These are phyloP conservation scores for Penaeus chinensis DNA, from an alignment of 1,140 invertebrate species.

Conservation along the genomic window DNA sequence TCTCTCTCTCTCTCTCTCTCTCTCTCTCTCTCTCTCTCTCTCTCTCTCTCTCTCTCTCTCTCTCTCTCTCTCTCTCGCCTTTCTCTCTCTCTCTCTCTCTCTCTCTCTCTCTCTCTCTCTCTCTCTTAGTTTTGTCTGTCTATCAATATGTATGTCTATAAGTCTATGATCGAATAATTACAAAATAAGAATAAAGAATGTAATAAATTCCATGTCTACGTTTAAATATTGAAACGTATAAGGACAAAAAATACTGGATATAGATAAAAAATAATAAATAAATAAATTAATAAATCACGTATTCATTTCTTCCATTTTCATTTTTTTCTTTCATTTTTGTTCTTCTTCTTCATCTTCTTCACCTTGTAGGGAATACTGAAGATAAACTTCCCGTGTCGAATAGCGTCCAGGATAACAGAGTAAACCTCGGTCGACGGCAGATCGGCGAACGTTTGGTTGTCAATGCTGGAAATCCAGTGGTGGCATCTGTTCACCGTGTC, in stretches of 20 bases:
- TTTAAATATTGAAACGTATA: too few species aligned
- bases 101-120: background rate
- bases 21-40: background rate
- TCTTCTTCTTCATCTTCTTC: background rate
- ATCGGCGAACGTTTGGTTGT: slow-evolving; percentile 50
- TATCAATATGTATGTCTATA: too few species aligned
- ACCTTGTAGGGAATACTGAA: slow-evolving; percentile 36
- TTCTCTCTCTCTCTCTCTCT: background rate
- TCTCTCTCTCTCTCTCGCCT: too few species aligned
- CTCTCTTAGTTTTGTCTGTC: too few species aligned
- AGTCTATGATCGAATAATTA: too few species aligned
- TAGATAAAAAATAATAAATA: too few species aligned
- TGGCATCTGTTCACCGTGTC: background rate
- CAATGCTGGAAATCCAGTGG: slow-evolving; percentile 40
- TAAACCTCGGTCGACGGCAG: slow-evolving; percentile 14
- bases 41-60: background rate
- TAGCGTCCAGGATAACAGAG: background rate
- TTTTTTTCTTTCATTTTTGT: too few species aligned
- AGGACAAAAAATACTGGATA: too few species aligned
- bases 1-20: background rate
- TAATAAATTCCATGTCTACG: too few species aligned
- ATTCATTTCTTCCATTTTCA: too few species aligned
- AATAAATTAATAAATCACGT: background rate
- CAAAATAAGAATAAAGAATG: too few species aligned
- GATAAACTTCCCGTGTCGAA: slow-evolving; percentile 27